phyloP scores from a whole-genome alignment of 2,888 invertebrate genomes.

The Odiellus spinosus region DNA sequence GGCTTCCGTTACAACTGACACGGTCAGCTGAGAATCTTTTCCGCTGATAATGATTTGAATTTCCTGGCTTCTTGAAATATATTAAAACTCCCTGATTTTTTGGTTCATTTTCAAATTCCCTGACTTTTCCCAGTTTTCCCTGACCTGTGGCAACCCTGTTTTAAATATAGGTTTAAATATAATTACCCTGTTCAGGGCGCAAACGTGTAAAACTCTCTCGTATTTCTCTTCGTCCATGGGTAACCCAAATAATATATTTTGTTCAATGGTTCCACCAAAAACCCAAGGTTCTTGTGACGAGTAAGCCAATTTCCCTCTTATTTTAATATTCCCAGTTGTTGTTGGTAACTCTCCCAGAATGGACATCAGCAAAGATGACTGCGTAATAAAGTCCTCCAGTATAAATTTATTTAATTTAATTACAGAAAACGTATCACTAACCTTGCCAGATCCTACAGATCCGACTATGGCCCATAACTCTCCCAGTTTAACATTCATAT shows the following conservation, averaged over 20 bases:
- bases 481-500: conserved; percentile 28
- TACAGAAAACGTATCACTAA: too few relatives aligned
- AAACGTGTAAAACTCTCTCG: conserved; percentile 34
- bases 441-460: conserved; percentile 74
- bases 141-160: too few relatives aligned
- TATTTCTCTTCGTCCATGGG: conserved; percentile 40
- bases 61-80: too few relatives aligned
- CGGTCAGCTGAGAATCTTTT: too few relatives aligned
- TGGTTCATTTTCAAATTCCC: too few relatives aligned
- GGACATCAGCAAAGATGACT: conserved; percentile 33
- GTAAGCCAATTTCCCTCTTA: conserved; percentile 45
- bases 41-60: too few relatives aligned
- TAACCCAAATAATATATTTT: conserved; percentile 82
- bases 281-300: conserved; percentile 58
- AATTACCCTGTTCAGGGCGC: conserved; percentile 31
- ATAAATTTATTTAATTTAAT: not conserved
- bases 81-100: too few relatives aligned
- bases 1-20: too few relatives aligned
- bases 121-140: too few relatives aligned
- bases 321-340: conserved; percentile 41
- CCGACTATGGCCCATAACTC: conserved; percentile 61
- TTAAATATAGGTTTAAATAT: not conserved
- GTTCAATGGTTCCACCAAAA: conserved; percentile 54
- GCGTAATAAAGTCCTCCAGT: too few relatives aligned
- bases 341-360: conserved; percentile 54